Evolutionary conservation across 2,888 invertebrate genomes (phyloP), one percentile per base, ranked within the genome.

Genomic region (Catotricha subobsoleta): DNA sequence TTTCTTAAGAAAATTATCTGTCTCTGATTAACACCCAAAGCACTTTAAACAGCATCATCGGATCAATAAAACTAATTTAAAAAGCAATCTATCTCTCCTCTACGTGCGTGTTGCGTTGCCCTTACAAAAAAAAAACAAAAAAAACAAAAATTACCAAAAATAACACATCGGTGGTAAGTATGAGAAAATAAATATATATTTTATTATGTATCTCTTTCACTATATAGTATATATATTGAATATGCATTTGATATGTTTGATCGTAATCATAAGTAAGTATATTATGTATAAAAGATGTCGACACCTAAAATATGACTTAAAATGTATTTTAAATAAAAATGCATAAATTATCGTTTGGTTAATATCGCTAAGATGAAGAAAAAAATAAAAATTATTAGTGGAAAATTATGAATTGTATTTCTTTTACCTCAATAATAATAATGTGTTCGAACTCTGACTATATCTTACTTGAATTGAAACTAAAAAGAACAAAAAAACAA

Each of bases 11-110:
- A 25, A 6, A 25, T 25, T 25, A 8, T 25, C 6, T 25, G 25
- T 25, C 25, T 10, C 25, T 25, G 25, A 25, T 25, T 25, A 25
- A 25, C 25, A 8, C 9, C 25, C n/a, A n/a, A 10, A 25, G 25
- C 25, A 25, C 9, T 25, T 25, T 25, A 25, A 25, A 25, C 25
- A 25, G 25, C 25, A 25, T 31, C n/a, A n/a, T n/a, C n/a, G 29
- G 4, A 31, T 31, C 31, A 31, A 31, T 31, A 31, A 31, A 31
- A 31, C 31, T 31, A 31, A 31, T 31, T 31, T 31, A 31, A 31
- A 31, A 31, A 31, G 16, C 15, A 31, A 31, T 31, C 15, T 31
- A 16, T 31, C 31, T 31, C 31, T 25, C 9, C 25, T 25, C n/a
- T n/a, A n/a, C n/a, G n/a, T n/a, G n/a, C n/a, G n/a, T n/a, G n/a